A percentile compares a stretch with the other conserved stretches of the same genome.
These are phyloP conservation scores for Napeogenes sylphis DNA, from an alignment of 2,888 invertebrate genomes.

Conservation along the genomic window DNA sequence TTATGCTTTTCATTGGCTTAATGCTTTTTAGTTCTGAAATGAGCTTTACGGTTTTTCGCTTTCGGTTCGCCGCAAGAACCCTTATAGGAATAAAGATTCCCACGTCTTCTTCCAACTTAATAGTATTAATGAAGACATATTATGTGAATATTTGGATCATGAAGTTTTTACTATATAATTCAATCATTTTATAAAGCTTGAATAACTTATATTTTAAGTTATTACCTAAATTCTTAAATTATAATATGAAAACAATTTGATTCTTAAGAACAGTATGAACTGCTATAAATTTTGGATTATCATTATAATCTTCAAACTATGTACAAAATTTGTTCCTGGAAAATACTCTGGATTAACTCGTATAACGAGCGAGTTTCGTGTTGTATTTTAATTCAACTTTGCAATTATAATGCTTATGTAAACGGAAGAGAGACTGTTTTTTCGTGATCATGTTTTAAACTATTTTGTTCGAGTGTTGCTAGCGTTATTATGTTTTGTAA, in stretches of 20 bases:
- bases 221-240: not conserved
- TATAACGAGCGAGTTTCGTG: constrained; percentile 11
- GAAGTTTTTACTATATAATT: not conserved
- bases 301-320: constrained; percentile 10
- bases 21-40: constrained; percentile 19
- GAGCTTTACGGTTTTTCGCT: constrained; percentile 12
- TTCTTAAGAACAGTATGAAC: not conserved
- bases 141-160: too few relatives aligned
- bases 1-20: constrained; percentile 16
- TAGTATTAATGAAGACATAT: too few relatives aligned
- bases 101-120: not conserved
- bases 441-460: constrained; percentile 10
- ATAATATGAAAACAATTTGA: not conserved
- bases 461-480: constrained; percentile 12
- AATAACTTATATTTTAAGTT: not conserved
- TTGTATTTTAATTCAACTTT: constrained; percentile 10
- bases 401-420: constrained; percentile 8
- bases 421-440: constrained; percentile 12
- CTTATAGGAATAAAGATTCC: constrained; percentile 7
- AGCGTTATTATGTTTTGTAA: constrained; percentile 21
- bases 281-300: not conserved
- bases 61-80: constrained; percentile 16
- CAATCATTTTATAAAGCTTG: not conserved
- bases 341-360: constrained; percentile 26
- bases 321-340: constrained; percentile 21